These are phyloP conservation scores for Drosophila kambysellisi DNA, from an alignment of 2,888 invertebrate species.

Conservation along the genomic window DNA sequence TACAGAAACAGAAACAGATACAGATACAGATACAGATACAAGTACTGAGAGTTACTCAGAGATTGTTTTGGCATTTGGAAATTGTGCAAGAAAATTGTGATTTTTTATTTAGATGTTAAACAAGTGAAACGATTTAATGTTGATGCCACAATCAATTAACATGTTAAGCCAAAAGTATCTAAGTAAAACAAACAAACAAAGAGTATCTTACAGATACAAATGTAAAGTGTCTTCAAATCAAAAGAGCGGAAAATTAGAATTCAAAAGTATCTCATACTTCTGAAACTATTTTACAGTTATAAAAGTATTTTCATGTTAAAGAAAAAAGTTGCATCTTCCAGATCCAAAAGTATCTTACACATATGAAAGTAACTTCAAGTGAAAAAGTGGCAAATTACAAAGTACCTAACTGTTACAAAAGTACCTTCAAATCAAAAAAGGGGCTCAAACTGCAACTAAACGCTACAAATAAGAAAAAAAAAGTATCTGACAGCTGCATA, in stretches of 20 bases:
- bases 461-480: constrained; percentile 1
- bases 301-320: not conserved
- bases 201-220: no score
- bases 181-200: no score
- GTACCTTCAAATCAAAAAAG: constrained; percentile 8
- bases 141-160: constrained; percentile 10
- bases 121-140: constrained; percentile 54
- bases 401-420: constrained; percentile 4
- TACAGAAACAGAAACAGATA: constrained; percentile 16
- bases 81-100: constrained; percentile 48
- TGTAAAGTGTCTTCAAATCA: not conserved
- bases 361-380: constrained; percentile 9
- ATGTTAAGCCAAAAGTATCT: constrained; percentile 29
- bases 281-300: not conserved
- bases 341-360: constrained; percentile 7
- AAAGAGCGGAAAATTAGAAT: constrained; percentile 1
- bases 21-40: constrained; percentile 24
- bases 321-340: constrained; percentile 1
- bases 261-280: no score
- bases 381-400: not conserved
- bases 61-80: constrained; percentile 28
- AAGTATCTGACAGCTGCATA: constrained; percentile 18
- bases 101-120: constrained; percentile 42
- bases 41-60: constrained; percentile 21
- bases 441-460: constrained; percentile 5